Conservation (phyloP, 1,140 invertebrate genomes). For the Orchestia grillus region DNA sequence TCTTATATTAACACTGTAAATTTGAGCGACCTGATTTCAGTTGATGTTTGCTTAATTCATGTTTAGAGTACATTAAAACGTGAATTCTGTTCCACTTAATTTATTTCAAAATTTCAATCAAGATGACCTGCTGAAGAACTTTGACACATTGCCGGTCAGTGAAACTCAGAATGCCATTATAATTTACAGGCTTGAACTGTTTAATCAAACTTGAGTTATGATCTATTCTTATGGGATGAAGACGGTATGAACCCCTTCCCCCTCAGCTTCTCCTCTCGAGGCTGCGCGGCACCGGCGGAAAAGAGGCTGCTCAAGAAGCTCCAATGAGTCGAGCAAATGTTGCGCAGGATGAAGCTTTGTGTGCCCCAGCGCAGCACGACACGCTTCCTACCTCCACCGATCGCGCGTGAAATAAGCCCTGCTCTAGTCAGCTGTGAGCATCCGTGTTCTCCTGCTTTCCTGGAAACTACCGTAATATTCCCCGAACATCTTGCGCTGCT, state of each 20-base stretch:
- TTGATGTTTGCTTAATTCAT: no score
- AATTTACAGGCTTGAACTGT: no score
- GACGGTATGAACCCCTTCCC: background rate
- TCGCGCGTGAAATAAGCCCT: constrained; percentile 33
- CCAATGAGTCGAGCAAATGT: constrained; percentile 9
- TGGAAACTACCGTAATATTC: constrained; percentile 21
- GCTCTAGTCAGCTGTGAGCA: background rate
- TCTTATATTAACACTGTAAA: no score
- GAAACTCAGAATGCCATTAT: no score
- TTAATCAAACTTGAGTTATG: background rate
- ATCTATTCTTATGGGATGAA: background rate
- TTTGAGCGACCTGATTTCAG: no score
- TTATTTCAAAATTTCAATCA: no score
- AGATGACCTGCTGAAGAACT: no score
- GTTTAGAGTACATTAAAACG: no score
- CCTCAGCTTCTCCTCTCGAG: background rate
- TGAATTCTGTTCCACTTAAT: no score
- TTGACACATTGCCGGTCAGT: no score
- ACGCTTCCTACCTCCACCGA: constrained; percentile 27
- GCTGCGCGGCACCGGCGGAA: no score
- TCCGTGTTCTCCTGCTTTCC: background rate
- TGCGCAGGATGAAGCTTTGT: constrained; percentile 14
- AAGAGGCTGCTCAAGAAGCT: background rate
- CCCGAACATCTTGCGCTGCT: background rate
- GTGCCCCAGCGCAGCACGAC: background rate